Evolutionary conservation across 2,797 vertebrate genomes (phyloP).

Genomic region (Coccyzus lansbergi): DNA sequence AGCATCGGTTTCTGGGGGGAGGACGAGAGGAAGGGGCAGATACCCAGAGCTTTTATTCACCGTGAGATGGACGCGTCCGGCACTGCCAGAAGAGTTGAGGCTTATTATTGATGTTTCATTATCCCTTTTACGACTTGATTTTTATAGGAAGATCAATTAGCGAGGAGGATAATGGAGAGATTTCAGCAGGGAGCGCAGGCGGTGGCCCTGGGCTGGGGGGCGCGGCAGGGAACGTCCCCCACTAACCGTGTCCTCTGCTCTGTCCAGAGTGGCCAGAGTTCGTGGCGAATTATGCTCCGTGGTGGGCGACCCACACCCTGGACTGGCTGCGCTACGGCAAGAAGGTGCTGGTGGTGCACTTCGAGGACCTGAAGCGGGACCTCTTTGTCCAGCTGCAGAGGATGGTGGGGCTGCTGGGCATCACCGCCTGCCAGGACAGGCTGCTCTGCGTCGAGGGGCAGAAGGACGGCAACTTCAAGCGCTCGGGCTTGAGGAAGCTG

Average conservation of each 20-base stretch:
- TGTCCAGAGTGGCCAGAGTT: constrained; percentile 96
- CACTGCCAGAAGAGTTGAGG: accelerated
- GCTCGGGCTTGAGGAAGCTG: constrained; percentile 91
- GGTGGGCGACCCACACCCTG: constrained; percentile 96
- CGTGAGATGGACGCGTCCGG: accelerated
- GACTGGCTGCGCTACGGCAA: constrained; percentile 95
- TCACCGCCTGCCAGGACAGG: constrained; percentile 87
- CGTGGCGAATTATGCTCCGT: constrained; percentile 93
- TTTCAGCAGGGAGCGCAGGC: neutral
- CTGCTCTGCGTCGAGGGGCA: constrained; percentile 96
- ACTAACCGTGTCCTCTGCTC: accelerated
- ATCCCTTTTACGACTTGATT: neutral
- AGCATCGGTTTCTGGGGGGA: neutral
- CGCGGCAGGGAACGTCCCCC: neutral
- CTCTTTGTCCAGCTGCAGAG: constrained; percentile 89
- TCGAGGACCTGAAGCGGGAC: constrained; percentile 91
- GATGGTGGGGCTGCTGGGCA: constrained; percentile 89
- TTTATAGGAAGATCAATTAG: neutral
- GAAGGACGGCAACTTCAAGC: constrained; percentile 97
- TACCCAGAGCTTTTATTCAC: neutral
- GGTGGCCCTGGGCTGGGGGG: neutral
- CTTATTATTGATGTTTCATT: neutral
- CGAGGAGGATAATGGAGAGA: neutral
- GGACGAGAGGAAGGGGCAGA: neutral
- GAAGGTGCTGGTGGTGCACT: constrained; percentile 91